Percentiles rank a stretch among this genome's conserved stretches.
These are phyloP conservation scores for Pachyrhynchus sulphureomaculatus DNA, from an alignment of 1,140 invertebrate species.

Conservation along the genomic window DNA sequence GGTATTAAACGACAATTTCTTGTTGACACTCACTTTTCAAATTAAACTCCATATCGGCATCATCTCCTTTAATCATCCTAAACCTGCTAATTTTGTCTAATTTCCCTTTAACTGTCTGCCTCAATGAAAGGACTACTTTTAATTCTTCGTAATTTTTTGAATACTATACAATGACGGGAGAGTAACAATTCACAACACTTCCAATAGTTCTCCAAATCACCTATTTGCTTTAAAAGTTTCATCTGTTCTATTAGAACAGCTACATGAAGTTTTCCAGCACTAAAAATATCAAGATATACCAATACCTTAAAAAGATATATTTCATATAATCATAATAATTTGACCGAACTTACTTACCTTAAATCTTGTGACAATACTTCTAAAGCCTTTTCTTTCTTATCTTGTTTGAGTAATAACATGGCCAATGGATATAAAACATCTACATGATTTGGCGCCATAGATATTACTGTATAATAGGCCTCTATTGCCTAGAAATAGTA, in stretches of 20 bases:
- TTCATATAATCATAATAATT: slow-evolving; percentile 21
- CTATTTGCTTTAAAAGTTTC: slow-evolving; percentile 67
- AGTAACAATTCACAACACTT: slow-evolving; percentile 72
- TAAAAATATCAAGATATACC: slow-evolving; percentile 1
- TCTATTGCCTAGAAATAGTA: slow-evolving; percentile 64
- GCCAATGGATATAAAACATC: slow-evolving; percentile 80
- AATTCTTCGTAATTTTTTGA: slow-evolving; percentile 70
- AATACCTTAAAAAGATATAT: not conserved
- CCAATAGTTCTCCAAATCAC: slow-evolving; percentile 73
- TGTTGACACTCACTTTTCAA: slow-evolving; percentile 32
- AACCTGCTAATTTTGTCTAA: slow-evolving; percentile 54
- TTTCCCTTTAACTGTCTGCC: slow-evolving; percentile 52
- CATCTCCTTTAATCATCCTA: slow-evolving; percentile 53
- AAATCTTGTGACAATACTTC: slow-evolving; percentile 72
- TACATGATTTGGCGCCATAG: slow-evolving; percentile 79
- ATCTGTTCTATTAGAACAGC: slow-evolving; percentile 77
- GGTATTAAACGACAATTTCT: no score
- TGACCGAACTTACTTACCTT: slow-evolving; percentile 42
- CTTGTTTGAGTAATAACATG: slow-evolving; percentile 72
- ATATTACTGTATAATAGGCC: slow-evolving; percentile 76
- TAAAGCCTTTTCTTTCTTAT: slow-evolving; percentile 74
- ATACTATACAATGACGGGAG: slow-evolving; percentile 69
- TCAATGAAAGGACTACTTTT: slow-evolving; percentile 40
- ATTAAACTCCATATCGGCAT: slow-evolving; percentile 21
- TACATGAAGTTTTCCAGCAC: slow-evolving; percentile 65